These are phyloP conservation scores for Phenganax subtilis DNA, from an alignment of 92 coral and sea anemone genomes.

Conservation along the genomic window DNA sequence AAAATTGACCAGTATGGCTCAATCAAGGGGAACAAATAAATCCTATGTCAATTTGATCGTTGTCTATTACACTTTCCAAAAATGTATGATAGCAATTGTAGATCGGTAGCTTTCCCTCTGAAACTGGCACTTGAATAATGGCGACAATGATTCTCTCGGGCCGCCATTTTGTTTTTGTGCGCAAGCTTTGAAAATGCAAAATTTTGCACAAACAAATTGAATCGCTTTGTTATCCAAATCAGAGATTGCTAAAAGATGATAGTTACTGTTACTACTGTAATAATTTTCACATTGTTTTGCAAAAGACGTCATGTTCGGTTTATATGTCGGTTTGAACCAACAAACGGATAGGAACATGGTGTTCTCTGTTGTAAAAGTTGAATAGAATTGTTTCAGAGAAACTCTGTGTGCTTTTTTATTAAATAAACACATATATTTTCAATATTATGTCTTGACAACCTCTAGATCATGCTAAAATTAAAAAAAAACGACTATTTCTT, in stretches of 20 bases:
- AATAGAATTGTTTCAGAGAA: slow-evolving; percentile 3
- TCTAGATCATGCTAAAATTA: slow-evolving; percentile 19
- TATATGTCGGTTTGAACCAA: slow-evolving; percentile 16
- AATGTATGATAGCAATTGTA: too few species aligned
- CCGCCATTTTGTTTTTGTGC: too few species aligned
- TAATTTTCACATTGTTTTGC: not conserved
- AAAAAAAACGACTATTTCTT: slow-evolving; percentile 38
- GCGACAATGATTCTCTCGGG: too few species aligned
- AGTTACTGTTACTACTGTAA: slow-evolving; percentile 7
- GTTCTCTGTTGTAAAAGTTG: slow-evolving; percentile 17
- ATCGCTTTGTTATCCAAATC: slow-evolving; percentile 16
- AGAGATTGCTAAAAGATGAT: not conserved
- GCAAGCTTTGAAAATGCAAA: too few species aligned
- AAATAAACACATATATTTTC: not conserved
- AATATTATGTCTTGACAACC: slow-evolving; percentile 3
- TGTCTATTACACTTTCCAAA: too few species aligned
- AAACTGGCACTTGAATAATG: too few species aligned
- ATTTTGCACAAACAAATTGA: not conserved
- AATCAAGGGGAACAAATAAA: too few species aligned
- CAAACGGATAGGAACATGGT: slow-evolving; percentile 8
- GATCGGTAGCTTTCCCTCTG: too few species aligned
- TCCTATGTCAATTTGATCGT: too few species aligned
- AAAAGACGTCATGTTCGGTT: slow-evolving; percentile 26
- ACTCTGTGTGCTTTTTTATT: not conserved
- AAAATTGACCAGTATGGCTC: too few species aligned